phyloP scores from a whole-genome alignment of 2,113 vertebrate genomes.

The Pangasianodon gigas region DNA sequence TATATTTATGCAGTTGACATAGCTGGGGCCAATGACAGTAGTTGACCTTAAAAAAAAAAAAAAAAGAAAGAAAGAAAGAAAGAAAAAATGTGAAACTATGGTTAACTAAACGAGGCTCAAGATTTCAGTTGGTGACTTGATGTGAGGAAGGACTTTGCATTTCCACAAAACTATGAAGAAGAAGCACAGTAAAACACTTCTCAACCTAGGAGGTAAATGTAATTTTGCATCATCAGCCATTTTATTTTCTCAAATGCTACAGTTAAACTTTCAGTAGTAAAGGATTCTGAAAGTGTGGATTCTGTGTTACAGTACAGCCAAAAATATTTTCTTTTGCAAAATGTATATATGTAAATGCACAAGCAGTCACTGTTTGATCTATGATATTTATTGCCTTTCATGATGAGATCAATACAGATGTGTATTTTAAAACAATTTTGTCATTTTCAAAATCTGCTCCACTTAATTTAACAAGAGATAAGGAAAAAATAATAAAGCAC shows the following conservation, averaged over 20 bases:
- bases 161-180: not conserved
- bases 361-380: constrained; percentile 16
- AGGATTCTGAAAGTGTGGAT: constrained; percentile 14
- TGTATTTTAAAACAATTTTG: constrained; percentile 20
- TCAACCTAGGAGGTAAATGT: constrained; percentile 9
- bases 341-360: constrained; percentile 38
- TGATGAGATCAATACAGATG: constrained; percentile 14
- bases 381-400: constrained; percentile 33
- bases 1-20: not conserved
- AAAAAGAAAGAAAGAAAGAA: not conserved
- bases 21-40: constrained; percentile 6
- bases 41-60: not conserved
- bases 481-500: constrained; percentile 33
- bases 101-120: constrained; percentile 43
- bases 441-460: not conserved
- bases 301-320: constrained; percentile 26
- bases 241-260: constrained; percentile 14
- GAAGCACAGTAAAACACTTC: not conserved
- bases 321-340: constrained; percentile 26
- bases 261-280: constrained; percentile 21
- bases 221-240: constrained; percentile 1
- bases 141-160: not conserved
- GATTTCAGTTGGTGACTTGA: not conserved
- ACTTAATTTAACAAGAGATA: constrained; percentile 12
- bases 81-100: not conserved